These are phyloP conservation scores for Drosophila buzzatii DNA, from an alignment of 2,888 invertebrate species.

Conservation along the genomic window DNA sequence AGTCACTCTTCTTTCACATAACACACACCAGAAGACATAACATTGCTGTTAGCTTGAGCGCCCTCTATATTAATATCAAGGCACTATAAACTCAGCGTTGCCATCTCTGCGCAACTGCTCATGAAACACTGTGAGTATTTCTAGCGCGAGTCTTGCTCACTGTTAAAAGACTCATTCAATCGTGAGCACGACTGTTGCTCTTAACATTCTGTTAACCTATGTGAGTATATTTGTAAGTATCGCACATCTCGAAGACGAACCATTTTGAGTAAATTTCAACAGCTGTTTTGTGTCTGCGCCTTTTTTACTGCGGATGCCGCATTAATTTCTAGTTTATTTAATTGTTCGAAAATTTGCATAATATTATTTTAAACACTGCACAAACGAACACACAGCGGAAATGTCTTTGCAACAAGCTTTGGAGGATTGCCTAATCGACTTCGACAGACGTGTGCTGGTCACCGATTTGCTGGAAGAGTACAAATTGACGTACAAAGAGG, in stretches of 20 bases:
- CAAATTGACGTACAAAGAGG: constrained; percentile 74
- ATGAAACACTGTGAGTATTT: neutral
- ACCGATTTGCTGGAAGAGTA: constrained; percentile 83
- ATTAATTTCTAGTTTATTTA: neutral
- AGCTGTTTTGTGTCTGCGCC: constrained; percentile 38
- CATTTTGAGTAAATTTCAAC: constrained; percentile 24
- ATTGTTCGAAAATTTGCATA: neutral
- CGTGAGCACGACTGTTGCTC: too few species aligned
- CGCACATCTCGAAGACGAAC: constrained; percentile 13
- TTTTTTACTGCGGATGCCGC: constrained; percentile 14
- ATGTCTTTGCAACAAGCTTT: constrained; percentile 74
- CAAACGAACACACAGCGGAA: neutral
- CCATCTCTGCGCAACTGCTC: neutral
- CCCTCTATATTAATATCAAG: constrained; percentile 8
- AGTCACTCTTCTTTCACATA: neutral
- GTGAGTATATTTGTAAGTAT: neutral
- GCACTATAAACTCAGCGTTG: constrained; percentile 11
- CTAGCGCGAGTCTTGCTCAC: neutral
- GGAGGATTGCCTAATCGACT: constrained; percentile 80
- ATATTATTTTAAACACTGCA: constrained; percentile 1
- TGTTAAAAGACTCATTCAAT: too few species aligned
- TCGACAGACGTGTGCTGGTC: constrained; percentile 80
- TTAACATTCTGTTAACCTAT: neutral
- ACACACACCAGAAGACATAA: neutral
- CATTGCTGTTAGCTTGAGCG: constrained; percentile 18